phyloP scores from a whole-genome alignment of 2,797 vertebrate genomes.

The Pagetopsis macropterus region DNA sequence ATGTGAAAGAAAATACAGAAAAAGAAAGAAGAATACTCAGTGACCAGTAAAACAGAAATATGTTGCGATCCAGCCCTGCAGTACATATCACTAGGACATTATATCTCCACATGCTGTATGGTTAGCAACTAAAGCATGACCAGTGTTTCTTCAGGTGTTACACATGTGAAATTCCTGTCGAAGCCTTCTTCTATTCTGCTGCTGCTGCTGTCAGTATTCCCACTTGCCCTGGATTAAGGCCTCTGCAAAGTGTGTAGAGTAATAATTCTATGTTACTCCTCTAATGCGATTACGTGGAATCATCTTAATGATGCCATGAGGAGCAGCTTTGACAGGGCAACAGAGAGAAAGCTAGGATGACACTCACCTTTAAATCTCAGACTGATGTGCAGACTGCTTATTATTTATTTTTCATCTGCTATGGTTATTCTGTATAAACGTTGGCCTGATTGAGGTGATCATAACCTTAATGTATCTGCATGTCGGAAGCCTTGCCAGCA shows the following conservation, averaged over 20 bases:
- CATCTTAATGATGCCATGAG: slow-evolving; percentile 61
- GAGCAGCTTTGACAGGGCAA: slow-evolving; percentile 46
- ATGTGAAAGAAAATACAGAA: neutral
- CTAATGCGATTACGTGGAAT: slow-evolving; percentile 73
- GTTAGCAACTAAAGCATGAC: neutral
- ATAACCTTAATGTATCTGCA: neutral
- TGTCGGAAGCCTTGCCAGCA: neutral
- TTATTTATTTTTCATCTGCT: neutral
- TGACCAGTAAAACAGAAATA: neutral
- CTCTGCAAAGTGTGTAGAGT: slow-evolving; percentile 45
- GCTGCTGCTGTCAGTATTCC: slow-evolving; percentile 40
- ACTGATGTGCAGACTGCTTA: slow-evolving; percentile 10
- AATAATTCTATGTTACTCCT: slow-evolving; percentile 62
- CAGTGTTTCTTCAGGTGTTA: slow-evolving; percentile 24
- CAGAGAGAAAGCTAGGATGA: slow-evolving; percentile 24
- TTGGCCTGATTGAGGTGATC: neutral
- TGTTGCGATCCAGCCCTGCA: neutral
- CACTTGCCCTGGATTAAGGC: slow-evolving; percentile 63
- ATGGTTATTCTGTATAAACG: slow-evolving; percentile 2
- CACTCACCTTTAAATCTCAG: slow-evolving; percentile 32
- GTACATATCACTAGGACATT: neutral
- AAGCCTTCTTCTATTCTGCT: slow-evolving; percentile 20
- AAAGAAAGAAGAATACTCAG: neutral
- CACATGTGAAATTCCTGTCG: slow-evolving; percentile 24
- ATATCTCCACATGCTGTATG: neutral